Conservation (phyloP, 2,113 vertebrate genomes). For the Phaethon lepturus region DNA sequence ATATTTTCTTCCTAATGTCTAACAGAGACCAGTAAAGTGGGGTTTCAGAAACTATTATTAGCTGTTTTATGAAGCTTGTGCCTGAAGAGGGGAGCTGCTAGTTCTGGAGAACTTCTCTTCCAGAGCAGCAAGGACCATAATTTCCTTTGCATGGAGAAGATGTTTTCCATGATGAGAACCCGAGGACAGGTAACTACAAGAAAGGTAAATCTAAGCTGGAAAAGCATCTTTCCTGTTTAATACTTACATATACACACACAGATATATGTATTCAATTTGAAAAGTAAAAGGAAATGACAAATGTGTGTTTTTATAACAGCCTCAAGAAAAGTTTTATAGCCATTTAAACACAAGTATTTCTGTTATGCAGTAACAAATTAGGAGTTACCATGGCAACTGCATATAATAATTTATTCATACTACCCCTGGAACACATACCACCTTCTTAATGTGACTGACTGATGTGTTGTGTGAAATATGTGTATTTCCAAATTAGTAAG, state of each 20-base stretch:
- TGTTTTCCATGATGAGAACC: not conserved
- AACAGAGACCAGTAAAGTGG: not conserved
- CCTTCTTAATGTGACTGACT: not conserved
- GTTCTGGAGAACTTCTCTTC: not conserved
- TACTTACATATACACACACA: not conserved
- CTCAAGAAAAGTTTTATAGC: not conserved
- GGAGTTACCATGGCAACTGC: slow-evolving; percentile 50
- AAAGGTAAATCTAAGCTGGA: not conserved
- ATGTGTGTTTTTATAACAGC: not conserved
- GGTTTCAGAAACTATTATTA: not conserved
- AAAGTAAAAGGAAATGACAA: not conserved
- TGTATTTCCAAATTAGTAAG: not conserved
- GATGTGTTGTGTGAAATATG: not conserved
- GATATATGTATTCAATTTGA: not conserved
- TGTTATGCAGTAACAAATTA: slow-evolving; percentile 18
- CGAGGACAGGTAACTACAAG: not conserved
- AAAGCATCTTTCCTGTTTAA: not conserved
- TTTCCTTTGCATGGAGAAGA: not conserved
- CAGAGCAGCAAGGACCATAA: not conserved
- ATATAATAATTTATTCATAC: slow-evolving; percentile 3
- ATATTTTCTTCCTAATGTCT: not conserved
- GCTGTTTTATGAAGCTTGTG: not conserved
- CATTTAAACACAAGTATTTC: not conserved
- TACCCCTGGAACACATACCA: not conserved
- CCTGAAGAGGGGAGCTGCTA: not conserved